Conservation (phyloP, 2,888 invertebrate species). For the Ormia ochracea region DNA sequence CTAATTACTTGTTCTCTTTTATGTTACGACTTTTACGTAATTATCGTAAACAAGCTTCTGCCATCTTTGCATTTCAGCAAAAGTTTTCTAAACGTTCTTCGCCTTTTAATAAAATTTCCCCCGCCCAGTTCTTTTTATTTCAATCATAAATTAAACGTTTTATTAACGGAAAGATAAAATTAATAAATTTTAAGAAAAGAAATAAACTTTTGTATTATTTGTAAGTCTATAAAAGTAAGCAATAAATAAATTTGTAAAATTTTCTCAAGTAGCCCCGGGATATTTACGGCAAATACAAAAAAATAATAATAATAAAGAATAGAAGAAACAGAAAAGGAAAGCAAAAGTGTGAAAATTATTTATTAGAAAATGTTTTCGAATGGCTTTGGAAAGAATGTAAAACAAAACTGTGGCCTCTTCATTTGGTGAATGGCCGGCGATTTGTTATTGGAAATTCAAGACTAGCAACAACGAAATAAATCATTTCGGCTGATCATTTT, state of each 20-base stretch:
- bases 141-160: conserved; percentile 47
- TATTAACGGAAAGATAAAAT: conserved; percentile 45
- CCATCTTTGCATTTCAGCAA: background rate
- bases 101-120: background rate
- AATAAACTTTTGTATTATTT: background rate
- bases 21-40: background rate
- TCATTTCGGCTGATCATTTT: background rate
- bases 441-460: background rate
- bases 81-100: background rate
- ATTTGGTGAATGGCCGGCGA: background rate
- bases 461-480: background rate
- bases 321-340: conserved; percentile 5
- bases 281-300: background rate
- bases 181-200: conserved; percentile 28
- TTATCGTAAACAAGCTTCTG: background rate
- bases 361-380: conserved; percentile 37
- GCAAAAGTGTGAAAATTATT: conserved; percentile 37
- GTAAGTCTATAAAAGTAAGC: conserved; percentile 19
- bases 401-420: conserved; percentile 6
- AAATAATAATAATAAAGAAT: background rate
- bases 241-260: conserved; percentile 12
- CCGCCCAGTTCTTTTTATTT: background rate
- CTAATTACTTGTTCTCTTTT: background rate
- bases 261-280: conserved; percentile 1
- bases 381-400: background rate